These are phyloP conservation scores for Nymphicus hollandicus DNA, from an alignment of 2,113 vertebrate genomes.

Conservation along the genomic window DNA sequence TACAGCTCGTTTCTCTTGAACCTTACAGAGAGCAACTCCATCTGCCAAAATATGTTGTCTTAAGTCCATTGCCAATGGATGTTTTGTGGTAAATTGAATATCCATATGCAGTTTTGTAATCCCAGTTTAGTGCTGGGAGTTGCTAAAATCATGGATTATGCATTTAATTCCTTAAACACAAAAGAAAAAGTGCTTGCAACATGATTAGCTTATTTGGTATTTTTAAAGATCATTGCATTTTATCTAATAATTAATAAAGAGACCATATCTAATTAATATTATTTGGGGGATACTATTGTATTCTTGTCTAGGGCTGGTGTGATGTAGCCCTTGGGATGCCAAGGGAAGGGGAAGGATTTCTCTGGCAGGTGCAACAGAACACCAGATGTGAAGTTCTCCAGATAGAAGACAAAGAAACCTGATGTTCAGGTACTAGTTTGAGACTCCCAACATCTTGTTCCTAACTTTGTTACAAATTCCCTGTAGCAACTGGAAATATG, in stretches of 20 bases:
- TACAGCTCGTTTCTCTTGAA: background rate
- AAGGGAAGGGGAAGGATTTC: background rate
- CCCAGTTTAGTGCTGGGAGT: background rate
- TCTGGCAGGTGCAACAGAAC: background rate
- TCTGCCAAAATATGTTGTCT: background rate
- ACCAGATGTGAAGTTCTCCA: rapidly evolving
- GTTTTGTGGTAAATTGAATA: background rate
- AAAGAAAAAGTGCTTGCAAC: background rate
- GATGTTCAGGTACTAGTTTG: background rate
- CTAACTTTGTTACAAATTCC: background rate
- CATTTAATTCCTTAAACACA: background rate
- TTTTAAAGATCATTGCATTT: background rate
- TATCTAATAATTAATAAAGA: background rate
- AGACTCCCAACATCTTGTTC: background rate
- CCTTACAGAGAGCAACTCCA: background rate
- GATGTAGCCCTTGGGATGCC: background rate
- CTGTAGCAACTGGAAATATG: background rate
- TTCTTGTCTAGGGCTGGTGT: background rate
- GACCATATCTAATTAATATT: rapidly evolving
- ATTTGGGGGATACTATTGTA: background rate
- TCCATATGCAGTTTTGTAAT: background rate
- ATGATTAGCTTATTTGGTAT: background rate
- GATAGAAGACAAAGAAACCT: background rate
- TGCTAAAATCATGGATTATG: background rate
- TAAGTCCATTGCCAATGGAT: background rate